These are phyloP conservation scores for Thermophis baileyi DNA, from an alignment of 2,113 vertebrate genomes.

Conservation along the genomic window DNA sequence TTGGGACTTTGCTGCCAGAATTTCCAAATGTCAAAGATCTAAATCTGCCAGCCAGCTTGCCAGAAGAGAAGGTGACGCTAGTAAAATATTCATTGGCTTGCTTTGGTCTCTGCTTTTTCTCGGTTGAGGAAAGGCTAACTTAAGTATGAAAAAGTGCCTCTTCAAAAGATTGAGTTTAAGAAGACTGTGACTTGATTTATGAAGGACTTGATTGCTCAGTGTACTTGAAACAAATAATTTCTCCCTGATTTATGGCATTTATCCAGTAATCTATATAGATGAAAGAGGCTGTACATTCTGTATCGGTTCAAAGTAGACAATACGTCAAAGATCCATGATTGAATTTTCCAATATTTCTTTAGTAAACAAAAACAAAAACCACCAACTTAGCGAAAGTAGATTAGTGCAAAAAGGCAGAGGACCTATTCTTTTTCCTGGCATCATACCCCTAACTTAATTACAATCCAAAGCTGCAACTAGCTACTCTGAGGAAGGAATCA, in stretches of 20 bases:
- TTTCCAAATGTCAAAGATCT: slow-evolving; percentile 99
- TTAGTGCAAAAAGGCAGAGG: background rate
- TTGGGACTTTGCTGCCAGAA: slow-evolving; percentile 96
- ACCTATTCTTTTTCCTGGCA: background rate
- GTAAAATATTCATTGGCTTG: slow-evolving; percentile 64
- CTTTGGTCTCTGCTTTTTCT: background rate
- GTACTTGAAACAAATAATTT: slow-evolving; percentile 26
- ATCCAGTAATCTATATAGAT: background rate
- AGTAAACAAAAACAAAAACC: background rate
- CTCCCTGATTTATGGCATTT: background rate
- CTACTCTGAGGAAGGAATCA: background rate
- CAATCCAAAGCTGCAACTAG: background rate
- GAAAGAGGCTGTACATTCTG: background rate
- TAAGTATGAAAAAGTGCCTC: slow-evolving; percentile 24
- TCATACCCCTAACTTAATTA: background rate
- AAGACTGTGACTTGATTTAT: slow-evolving; percentile 50
- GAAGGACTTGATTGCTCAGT: slow-evolving; percentile 22
- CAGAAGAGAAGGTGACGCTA: slow-evolving; percentile 95
- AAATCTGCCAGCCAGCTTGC: slow-evolving; percentile 95
- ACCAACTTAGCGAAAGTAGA: background rate
- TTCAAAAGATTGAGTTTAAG: slow-evolving; percentile 40
- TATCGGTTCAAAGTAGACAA: background rate
- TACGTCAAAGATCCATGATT: background rate
- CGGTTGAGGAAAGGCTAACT: slow-evolving; percentile 46
- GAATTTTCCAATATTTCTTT: background rate